Percentiles rank a stretch among this genome's conserved stretches.
Evolutionary conservation across 2,113 vertebrate species (phyloP).

Genomic region (Xyliphius kryptos): DNA sequence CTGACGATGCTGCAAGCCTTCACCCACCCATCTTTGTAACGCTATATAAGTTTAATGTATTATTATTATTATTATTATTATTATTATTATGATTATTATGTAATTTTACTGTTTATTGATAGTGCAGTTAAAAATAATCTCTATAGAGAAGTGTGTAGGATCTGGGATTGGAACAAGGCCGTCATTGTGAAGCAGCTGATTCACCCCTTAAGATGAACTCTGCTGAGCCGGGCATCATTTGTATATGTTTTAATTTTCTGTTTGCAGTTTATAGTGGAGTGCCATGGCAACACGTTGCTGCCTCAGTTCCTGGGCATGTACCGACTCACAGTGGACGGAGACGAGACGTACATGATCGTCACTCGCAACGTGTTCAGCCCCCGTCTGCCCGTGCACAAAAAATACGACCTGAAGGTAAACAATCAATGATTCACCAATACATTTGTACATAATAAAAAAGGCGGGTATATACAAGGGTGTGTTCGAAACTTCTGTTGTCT

Average conservation of each 20-base stretch:
- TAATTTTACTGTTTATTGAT: too few relatives aligned
- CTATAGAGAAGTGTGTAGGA: constrained; percentile 6
- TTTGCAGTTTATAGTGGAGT: constrained; percentile 91
- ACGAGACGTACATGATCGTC: constrained; percentile 97
- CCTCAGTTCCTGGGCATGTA: constrained; percentile 98
- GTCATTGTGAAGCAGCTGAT: constrained; percentile 24
- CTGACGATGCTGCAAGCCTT: too few relatives aligned
- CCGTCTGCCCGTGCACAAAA: constrained; percentile 87
- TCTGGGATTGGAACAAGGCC: not conserved
- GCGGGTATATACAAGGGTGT: too few relatives aligned
- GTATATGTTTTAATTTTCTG: not conserved
- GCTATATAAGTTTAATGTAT: too few relatives aligned
- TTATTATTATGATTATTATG: too few relatives aligned
- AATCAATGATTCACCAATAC: too few relatives aligned
- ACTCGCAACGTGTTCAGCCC: constrained; percentile 94
- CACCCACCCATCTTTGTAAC: too few relatives aligned
- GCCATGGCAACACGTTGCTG: constrained; percentile 90
- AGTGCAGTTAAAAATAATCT: too few relatives aligned
- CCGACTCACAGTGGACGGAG: constrained; percentile 87
- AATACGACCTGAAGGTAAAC: constrained; percentile 92
- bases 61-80: too few relatives aligned
- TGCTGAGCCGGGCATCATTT: too few relatives aligned
- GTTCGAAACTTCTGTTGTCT: too few relatives aligned
- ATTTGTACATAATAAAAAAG: too few relatives aligned
- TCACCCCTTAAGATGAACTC: constrained; percentile 12